Evolutionary conservation across 2,113 vertebrate species (phyloP), one percentile per base, ranked within the genome.

Genomic region (Plotosus lineatus): DNA sequence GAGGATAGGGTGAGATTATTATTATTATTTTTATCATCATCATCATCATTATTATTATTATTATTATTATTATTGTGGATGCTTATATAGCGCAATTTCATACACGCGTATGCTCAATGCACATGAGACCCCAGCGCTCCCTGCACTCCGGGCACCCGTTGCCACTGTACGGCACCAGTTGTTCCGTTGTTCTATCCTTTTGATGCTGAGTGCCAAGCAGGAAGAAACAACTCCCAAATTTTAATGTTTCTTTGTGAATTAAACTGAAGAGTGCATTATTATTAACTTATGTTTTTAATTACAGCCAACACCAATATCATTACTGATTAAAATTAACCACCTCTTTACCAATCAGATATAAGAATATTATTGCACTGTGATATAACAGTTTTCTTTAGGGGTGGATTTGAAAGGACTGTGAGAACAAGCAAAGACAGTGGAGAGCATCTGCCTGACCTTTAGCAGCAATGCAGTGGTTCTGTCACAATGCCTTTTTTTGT

Each of bases 391-490:
- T 31, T 50, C 1, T 31, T 50, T 51, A 51, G 19, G 46, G 10
- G 9, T 3, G 8, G 3, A 4, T 50, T 50, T 72, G 6, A 50
- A 46, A 33, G 26, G 15, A 42, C 11, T 55, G 6, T 8, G 51
- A 42, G 31, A 12, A 58, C 12, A 19, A 60, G 36, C 12, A 21
- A 63, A 10, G 31, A 36, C 58, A 77, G 26, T 42, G 15, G 21
- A 78, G 66, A 56, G 48, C 74, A 51, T 77, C 75, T 75, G 60
- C 3, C 17, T 82, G 60, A 61, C 68, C 77, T 72, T 55, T 78
- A 83, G 79, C 73, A 82, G 69, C 77, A 87, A 78, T 85, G 76
- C 40, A 63, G 61, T 66, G 79, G 75, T 63, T 60, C 26, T 72
- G 58, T 56, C 79, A 65, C 66, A 79, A 53, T 81, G 44, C 36